Conservation (phyloP, 2,888 invertebrate species). For the Metacarcinus magister region DNA sequence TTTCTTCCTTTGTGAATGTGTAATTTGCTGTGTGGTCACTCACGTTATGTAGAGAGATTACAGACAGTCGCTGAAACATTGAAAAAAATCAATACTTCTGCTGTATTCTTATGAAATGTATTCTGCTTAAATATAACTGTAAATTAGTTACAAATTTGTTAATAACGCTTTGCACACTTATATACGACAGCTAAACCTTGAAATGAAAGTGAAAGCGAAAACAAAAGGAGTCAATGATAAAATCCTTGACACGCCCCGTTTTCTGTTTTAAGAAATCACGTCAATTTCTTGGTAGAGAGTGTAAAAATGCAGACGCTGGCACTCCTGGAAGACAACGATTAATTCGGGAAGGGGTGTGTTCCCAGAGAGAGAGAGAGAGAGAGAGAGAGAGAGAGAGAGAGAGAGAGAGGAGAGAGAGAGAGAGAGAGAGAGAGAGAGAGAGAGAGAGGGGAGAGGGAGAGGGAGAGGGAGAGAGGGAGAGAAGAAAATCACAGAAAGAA, state of each 20-base stretch:
- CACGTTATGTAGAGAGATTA: background rate
- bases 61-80: too few species aligned
- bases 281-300: background rate
- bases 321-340: background rate
- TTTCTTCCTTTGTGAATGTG: background rate
- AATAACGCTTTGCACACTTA: background rate
- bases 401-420: too few species aligned
- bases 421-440: background rate
- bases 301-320: background rate
- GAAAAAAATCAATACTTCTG: too few species aligned
- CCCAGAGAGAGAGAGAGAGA: background rate
- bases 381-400: background rate
- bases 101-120: too few species aligned
- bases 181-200: too few species aligned
- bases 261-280: background rate
- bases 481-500: background rate
- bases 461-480: background rate
- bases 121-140: background rate
- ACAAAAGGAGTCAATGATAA: background rate
- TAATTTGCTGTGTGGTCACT: background rate
- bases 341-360: background rate
- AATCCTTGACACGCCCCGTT: background rate
- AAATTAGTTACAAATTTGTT: background rate
- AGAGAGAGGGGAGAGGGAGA: background rate
- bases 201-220: background rate